Evolutionary conservation across 1,140 invertebrate genomes (phyloP).

Genomic region (Heliothis subflexa): DNA sequence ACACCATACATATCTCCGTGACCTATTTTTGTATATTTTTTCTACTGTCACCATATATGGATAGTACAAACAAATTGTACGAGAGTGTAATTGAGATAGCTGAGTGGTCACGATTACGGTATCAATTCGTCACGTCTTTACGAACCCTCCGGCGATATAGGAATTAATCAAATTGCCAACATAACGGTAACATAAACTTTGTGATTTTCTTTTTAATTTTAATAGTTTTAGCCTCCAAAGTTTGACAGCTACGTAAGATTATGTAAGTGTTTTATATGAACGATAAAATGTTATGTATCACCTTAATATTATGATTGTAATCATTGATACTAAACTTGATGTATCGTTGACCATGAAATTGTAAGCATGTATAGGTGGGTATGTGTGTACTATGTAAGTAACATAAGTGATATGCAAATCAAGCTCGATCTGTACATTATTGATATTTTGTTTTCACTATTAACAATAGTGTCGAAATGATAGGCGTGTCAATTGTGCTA

Average conservation of each 20-base stretch:
- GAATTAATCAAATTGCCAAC: slow-evolving; percentile 27
- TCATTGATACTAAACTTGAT: slow-evolving; percentile 31
- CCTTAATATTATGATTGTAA: slow-evolving; percentile 29
- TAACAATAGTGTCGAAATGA: slow-evolving; percentile 40
- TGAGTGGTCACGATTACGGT: slow-evolving; percentile 37
- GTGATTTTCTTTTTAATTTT: slow-evolving; percentile 37
- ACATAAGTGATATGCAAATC: slow-evolving; percentile 47
- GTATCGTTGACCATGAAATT: slow-evolving; percentile 36
- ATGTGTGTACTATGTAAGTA: background rate
- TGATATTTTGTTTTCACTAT: slow-evolving; percentile 46
- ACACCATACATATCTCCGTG: slow-evolving; percentile 30
- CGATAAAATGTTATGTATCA: slow-evolving; percentile 24
- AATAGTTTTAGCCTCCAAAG: slow-evolving; percentile 30
- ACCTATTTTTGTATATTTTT: slow-evolving; percentile 37
- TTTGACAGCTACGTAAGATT: slow-evolving; percentile 14
- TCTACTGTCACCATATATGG: slow-evolving; percentile 44
- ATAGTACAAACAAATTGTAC: slow-evolving; percentile 39
- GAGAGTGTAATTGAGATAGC: slow-evolving; percentile 39
- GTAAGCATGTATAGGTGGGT: slow-evolving; percentile 2
- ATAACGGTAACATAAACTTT: slow-evolving; percentile 39
- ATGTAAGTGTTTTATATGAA: slow-evolving; percentile 21
- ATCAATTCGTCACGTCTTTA: slow-evolving; percentile 38
- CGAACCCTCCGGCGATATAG: slow-evolving; percentile 21
- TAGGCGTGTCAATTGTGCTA: slow-evolving; percentile 38
- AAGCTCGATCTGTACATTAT: slow-evolving; percentile 36